Base-by-base conservation (phyloP, 2,888 invertebrate species). In the Tridacna gigas region DNA sequence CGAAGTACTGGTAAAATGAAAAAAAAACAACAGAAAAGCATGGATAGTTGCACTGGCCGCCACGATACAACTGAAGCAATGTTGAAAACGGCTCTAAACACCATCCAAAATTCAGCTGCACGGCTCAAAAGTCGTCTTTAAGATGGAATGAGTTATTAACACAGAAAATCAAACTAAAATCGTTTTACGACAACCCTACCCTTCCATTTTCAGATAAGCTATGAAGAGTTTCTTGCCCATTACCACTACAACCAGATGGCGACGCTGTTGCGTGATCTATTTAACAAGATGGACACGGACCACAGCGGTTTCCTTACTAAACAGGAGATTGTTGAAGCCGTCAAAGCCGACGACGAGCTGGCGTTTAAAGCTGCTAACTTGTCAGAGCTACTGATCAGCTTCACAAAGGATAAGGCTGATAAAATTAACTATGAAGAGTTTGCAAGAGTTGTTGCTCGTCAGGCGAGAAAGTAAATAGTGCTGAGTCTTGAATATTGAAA, bases 161-260 rank as follows among this genome's bases (percentile, higher is more conserved):
- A 7, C 2, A 37, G 37, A 37, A 37, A 37, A 37, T 37, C 37
- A 37, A 37, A 37, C n/a, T 37, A 7, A 37, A 37, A 37, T 37
- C 37, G 37, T 37, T 4, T 37, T 37, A 37, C 7, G 37, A 37
- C 37, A 37, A 7, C 37, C 37, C 37, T 37, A 63, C 25, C 13
- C 2, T 67, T 67, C 45, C 28, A 9, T 67, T 74, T 77, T 77
- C 80, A 90, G 89, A 86, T 93, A n/a, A 90, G 89, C 73, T 93
- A 92, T 69, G 92, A 92, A 66, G 92, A 93, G 69, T 93, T 92
- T 80, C 87, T 93, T 37, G 83, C 79, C 22, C 88, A 92, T n/a
- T 92, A 90, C 74, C 89, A 89, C 56, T 89, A 86, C 73, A 82
- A 89, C 25, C 75, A 82, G 22, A 88, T 89, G 3, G 90, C 89